phyloP scores from a whole-genome alignment of 64 coral and sea anemone genomes.

The Montipora foliosa region DNA sequence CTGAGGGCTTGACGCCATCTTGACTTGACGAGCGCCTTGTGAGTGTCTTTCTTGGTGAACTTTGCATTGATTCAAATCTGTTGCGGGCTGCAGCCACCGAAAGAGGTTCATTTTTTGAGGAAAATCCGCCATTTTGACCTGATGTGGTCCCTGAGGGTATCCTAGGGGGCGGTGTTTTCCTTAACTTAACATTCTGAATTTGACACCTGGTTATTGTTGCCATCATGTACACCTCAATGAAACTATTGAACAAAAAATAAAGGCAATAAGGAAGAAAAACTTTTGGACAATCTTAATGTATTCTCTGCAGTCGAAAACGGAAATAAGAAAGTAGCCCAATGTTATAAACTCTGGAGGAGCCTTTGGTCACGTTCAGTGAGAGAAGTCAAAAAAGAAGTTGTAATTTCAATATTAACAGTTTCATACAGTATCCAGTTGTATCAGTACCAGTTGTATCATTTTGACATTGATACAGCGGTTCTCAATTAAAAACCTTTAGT shows the following conservation, averaged over 20 bases:
- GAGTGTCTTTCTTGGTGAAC: background rate
- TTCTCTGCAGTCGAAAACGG: too few relatives aligned
- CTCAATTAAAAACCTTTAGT: too few relatives aligned
- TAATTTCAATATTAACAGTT: too few relatives aligned
- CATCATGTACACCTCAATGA: background rate
- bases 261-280: background rate
- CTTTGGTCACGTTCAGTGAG: too few relatives aligned
- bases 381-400: too few relatives aligned
- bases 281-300: too few relatives aligned
- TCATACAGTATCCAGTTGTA: too few relatives aligned
- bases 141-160: background rate
- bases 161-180: slow-evolving; percentile 5
- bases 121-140: background rate
- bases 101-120: background rate
- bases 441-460: too few relatives aligned
- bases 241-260: background rate
- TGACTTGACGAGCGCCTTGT: background rate
- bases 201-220: background rate
- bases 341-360: too few relatives aligned
- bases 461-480: too few relatives aligned
- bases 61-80: slow-evolving; percentile 18
- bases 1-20: background rate
- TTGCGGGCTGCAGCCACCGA: background rate
- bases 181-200: background rate
- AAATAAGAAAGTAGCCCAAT: too few relatives aligned